Conservation (phyloP, 2,888 invertebrate genomes). For the Synanthedon vespiformis region DNA sequence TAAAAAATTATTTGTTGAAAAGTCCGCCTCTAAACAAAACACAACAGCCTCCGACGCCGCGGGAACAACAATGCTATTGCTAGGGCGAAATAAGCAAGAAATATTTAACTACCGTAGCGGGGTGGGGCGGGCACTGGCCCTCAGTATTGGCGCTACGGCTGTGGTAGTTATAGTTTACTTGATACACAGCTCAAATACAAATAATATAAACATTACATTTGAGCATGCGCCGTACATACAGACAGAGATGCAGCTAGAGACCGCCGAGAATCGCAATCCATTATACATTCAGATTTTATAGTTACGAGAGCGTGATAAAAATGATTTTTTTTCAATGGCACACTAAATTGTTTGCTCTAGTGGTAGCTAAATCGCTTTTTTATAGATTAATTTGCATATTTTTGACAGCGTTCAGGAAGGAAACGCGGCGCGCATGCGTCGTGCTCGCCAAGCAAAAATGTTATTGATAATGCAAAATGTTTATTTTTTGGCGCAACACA, state of each 20-base stretch:
- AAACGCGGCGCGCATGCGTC: constrained; percentile 48
- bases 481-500: constrained; percentile 50
- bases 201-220: constrained; percentile 70
- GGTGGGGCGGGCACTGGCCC: constrained; percentile 62
- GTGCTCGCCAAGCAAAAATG: constrained; percentile 28
- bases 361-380: constrained; percentile 48
- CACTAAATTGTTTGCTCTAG: constrained; percentile 19
- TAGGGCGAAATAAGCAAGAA: constrained; percentile 72
- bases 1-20: constrained; percentile 46
- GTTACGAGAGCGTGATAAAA: not conserved
- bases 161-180: constrained; percentile 73
- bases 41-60: constrained; percentile 65
- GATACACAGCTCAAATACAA: constrained; percentile 73
- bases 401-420: constrained; percentile 45
- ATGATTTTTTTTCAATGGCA: constrained; percentile 12
- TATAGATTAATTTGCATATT: constrained; percentile 68
- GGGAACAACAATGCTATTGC: constrained; percentile 71
- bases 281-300: not conserved
- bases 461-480: constrained; percentile 69
- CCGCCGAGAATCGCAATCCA: not conserved
- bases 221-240: constrained; percentile 58
- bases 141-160: constrained; percentile 69
- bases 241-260: constrained; percentile 45
- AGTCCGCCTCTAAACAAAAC: constrained; percentile 62
- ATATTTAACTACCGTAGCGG: constrained; percentile 69